phyloP scores from a whole-genome alignment of 2,797 vertebrate species.

The Myotis daubentonii region DNA sequence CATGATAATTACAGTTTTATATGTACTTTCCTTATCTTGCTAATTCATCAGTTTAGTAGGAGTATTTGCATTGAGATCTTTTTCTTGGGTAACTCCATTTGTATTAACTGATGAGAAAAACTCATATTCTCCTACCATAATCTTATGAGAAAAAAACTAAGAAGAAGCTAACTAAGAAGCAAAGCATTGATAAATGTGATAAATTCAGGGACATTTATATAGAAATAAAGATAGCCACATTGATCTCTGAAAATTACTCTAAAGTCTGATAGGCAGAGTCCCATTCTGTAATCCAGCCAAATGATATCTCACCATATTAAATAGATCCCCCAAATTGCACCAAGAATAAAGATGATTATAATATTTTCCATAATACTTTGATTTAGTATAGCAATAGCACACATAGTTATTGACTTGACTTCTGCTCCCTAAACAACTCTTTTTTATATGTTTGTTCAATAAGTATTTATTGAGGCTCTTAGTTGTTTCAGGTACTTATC shows the following conservation, averaged over 20 bases:
- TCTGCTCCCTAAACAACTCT: background rate
- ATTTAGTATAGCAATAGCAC: background rate
- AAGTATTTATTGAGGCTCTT: constrained; percentile 25
- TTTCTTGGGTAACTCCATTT: background rate
- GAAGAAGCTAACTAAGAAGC: background rate
- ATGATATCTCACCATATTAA: constrained; percentile 1
- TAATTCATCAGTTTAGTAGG: background rate
- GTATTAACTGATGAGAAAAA: background rate
- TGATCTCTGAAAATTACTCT: constrained; percentile 51
- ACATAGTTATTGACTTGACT: background rate
- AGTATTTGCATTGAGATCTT: background rate
- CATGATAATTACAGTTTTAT: background rate
- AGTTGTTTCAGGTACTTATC: background rate
- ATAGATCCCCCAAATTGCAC: background rate
- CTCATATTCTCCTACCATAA: background rate
- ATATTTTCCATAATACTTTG: constrained; percentile 8
- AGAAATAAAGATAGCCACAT: background rate
- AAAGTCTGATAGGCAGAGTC: background rate
- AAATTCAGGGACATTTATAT: background rate
- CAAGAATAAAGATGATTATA: background rate
- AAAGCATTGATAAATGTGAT: background rate
- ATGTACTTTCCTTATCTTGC: background rate
- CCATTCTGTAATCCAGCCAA: background rate
- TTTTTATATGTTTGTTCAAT: constrained; percentile 5
- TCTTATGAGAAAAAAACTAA: background rate